A percentile compares a stretch with the other conserved stretches of the same genome.
These are phyloP conservation scores for Plotosus lineatus DNA, from an alignment of 2,113 vertebrate genomes.

Conservation along the genomic window DNA sequence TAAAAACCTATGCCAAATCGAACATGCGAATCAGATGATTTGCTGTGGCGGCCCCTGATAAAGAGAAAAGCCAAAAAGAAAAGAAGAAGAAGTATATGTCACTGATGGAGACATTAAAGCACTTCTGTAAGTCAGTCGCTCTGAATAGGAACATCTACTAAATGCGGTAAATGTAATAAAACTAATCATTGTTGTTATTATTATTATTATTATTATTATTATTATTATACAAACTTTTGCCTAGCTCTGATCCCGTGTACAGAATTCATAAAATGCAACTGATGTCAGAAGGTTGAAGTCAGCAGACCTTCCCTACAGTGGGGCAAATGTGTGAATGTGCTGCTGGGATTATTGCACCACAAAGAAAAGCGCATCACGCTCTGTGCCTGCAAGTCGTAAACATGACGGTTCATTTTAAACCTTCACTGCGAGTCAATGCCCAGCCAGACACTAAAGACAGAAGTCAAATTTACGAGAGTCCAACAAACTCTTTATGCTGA, in stretches of 20 bases:
- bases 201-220: no score
- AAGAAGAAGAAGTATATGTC: no score
- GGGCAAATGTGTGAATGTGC: not conserved
- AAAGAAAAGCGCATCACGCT: conserved; percentile 27
- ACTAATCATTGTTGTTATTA: no score
- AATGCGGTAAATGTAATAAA: no score
- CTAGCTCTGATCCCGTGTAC: not conserved
- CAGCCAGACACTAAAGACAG: conserved; percentile 13
- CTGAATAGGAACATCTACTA: no score
- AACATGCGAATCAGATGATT: no score
- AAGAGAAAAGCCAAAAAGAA: no score
- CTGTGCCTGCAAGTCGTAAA: conserved; percentile 16
- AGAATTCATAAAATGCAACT: not conserved
- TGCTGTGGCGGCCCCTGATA: no score
- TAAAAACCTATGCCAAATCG: no score
- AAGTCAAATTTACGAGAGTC: conserved; percentile 42
- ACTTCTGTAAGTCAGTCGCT: no score
- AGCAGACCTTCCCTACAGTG: not conserved
- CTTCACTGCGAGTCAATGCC: conserved; percentile 11
- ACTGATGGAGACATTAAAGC: no score
- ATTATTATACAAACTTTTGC: no score
- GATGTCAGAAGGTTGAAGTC: conserved; percentile 2
- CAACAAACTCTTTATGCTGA: conserved; percentile 40
- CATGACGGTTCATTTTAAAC: conserved; percentile 25
- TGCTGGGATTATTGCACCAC: conserved; percentile 33